These are phyloP conservation scores for Actenoides hombroni DNA, from an alignment of 2,113 vertebrate genomes.

Conservation along the genomic window DNA sequence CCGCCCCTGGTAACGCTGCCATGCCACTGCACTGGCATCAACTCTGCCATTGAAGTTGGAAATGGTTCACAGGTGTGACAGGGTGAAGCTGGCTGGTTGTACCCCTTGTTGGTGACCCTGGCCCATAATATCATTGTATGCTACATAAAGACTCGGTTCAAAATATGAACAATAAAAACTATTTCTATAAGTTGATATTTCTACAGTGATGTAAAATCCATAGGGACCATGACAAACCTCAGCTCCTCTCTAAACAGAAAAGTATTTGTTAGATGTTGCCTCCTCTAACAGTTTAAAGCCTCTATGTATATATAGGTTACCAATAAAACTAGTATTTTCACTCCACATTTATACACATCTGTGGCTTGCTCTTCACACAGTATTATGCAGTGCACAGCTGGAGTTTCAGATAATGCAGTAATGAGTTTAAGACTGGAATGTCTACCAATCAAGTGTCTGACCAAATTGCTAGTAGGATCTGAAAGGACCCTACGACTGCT, in stretches of 20 bases:
- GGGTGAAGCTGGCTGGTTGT: neutral
- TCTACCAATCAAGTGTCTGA: neutral
- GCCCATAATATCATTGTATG: neutral
- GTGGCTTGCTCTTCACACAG: neutral
- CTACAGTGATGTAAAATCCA: neutral
- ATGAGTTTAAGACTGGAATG: neutral
- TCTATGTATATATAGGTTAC: neutral
- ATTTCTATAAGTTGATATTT: neutral
- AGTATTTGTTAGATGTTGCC: neutral
- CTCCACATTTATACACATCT: neutral
- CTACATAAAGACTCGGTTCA: neutral
- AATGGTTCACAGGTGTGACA: neutral
- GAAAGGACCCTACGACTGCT: neutral
- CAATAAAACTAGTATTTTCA: neutral
- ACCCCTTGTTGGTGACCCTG: neutral
- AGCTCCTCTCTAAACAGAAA: neutral
- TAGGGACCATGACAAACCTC: neutral
- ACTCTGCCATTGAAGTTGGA: neutral
- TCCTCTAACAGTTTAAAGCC: neutral
- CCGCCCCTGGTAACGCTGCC: fast-evolving
- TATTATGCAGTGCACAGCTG: neutral
- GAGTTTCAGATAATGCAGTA: neutral
- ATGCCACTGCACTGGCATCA: neutral
- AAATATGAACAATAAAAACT: neutral
- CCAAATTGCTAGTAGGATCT: neutral